Percentiles rank a stretch among this genome's conserved stretches.
Evolutionary conservation across 2,888 invertebrate species (phyloP).

Genomic region (Acrobasis repandana): DNA sequence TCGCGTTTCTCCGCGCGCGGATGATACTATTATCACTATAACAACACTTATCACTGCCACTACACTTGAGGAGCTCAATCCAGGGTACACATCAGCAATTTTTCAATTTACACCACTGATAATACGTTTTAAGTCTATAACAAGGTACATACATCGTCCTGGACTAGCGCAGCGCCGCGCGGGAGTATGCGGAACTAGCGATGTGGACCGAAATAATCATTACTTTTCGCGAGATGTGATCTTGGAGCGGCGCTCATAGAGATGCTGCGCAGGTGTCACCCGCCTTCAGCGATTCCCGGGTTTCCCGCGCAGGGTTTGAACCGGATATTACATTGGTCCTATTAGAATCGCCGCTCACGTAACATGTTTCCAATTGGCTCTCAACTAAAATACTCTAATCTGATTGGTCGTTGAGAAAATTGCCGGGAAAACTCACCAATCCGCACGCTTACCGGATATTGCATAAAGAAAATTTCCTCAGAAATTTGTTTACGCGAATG

Average conservation of each 20-base stretch:
- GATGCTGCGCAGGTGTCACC: constrained; percentile 75
- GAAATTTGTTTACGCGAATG: constrained; percentile 75
- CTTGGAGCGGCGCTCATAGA: constrained; percentile 65
- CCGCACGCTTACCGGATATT: constrained; percentile 64
- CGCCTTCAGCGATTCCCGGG: constrained; percentile 72
- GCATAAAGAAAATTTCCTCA: constrained; percentile 72
- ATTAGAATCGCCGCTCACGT: constrained; percentile 58
- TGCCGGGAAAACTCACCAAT: constrained; percentile 67
- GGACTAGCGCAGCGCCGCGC: constrained; percentile 68
- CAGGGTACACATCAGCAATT: constrained; percentile 44
- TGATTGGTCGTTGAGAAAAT: constrained; percentile 57
- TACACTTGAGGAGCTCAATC: constrained; percentile 37
- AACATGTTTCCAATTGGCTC: constrained; percentile 56
- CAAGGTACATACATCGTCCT: constrained; percentile 65
- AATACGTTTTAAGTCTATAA: constrained; percentile 71
- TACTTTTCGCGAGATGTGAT: constrained; percentile 83
- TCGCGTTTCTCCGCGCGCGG: constrained; percentile 23
- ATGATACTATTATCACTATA: constrained; percentile 23
- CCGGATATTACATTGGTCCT: constrained; percentile 72
- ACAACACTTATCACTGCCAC: constrained; percentile 27
- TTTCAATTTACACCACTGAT: constrained; percentile 65
- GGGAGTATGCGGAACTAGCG: constrained; percentile 74
- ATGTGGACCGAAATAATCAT: constrained; percentile 82
- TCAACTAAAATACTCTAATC: constrained; percentile 31
- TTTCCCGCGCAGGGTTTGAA: constrained; percentile 76